Base-by-base conservation (phyloP, 1,140 invertebrate genomes). In the Nomia melanderi region DNA sequence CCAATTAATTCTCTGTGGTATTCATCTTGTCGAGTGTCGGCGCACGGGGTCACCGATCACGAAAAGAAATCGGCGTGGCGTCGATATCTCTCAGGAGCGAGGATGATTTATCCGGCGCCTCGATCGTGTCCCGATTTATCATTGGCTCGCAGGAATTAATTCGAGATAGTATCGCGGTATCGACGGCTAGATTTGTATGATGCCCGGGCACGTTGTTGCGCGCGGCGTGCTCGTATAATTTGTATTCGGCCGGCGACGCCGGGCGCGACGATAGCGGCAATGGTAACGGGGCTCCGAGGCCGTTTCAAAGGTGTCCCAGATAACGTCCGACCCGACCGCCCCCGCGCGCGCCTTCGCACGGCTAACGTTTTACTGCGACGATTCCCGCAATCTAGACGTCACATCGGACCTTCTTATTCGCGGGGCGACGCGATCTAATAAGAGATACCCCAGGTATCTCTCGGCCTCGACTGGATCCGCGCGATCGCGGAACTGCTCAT, bases 111-210 rank as follows among this genome's bases (percentile, higher is more conserved):
- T 79, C 75, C 62, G 53, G 9, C 44, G 27, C 60, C 69, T 56
- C 53, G 50, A 56, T 36, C 56, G 59, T 79, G 41, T 76, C 50
- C 60, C 71, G 67, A 83, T 83, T 83, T 82, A 82, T 83, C 76
- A 72, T 31, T 29, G 71, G 33, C 17, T 41, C 71, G 54, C 60
- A 65, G 62, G 71, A 79, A 83, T 83, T 83, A 83, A 78, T 79
- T 82, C 80, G 64, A 76, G 82, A 83, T 83, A 82, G 59, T 60
- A 82, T 83, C 77, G 33, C 50, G 82, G 70, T 70, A 78, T 82
- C 76, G 81, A 83, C 81, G 81, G 75, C n/a, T 66, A 54, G 75
- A 83, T 83, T 83, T 82, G 76, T 78, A 82, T 41, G 80, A 82
- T 67, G 76, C 47, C 9, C 69, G 39, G 54, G 53, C 66, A 25